A percentile compares a stretch with the other conserved stretches of the same genome.
These are phyloP conservation scores for Epizoanthus ramosus DNA, from an alignment of 92 coral and sea anemone species.

Conservation along the genomic window DNA sequence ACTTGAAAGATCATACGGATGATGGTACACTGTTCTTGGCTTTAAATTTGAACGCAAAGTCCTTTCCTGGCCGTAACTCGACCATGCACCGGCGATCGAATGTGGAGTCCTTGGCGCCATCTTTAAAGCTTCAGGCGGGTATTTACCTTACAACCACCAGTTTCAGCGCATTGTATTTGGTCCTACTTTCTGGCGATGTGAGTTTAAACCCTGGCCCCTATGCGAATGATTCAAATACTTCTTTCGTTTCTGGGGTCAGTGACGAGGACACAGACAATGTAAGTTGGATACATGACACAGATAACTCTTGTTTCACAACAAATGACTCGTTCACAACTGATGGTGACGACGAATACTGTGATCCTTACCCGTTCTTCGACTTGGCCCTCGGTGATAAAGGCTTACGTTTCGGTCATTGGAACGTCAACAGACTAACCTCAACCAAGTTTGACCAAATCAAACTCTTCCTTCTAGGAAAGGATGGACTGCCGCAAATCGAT, in stretches of 20 bases:
- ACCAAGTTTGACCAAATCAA: constrained; percentile 68
- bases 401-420: constrained; percentile 63
- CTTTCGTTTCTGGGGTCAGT: constrained; percentile 19
- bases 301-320: no score
- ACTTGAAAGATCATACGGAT: no score
- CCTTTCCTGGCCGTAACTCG: constrained; percentile 44
- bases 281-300: no score
- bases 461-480: constrained; percentile 50
- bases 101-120: constrained; percentile 24
- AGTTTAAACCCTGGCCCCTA: constrained; percentile 48
- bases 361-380: constrained; percentile 52
- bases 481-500: constrained; percentile 59
- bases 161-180: constrained; percentile 14
- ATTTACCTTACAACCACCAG: constrained; percentile 12
- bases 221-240: constrained; percentile 11
- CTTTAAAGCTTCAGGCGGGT: constrained; percentile 36
- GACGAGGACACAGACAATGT: no score
- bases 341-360: constrained; percentile 41
- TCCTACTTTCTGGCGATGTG: constrained; percentile 56
- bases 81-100: constrained; percentile 22
- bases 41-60: constrained; percentile 34
- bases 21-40: constrained; percentile 39
- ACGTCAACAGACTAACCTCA: constrained; percentile 59
- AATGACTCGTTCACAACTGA: no score
- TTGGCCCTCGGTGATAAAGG: constrained; percentile 66